Conservation (phyloP, 2,888 invertebrate species). For the Leptura quadrifasciata region DNA sequence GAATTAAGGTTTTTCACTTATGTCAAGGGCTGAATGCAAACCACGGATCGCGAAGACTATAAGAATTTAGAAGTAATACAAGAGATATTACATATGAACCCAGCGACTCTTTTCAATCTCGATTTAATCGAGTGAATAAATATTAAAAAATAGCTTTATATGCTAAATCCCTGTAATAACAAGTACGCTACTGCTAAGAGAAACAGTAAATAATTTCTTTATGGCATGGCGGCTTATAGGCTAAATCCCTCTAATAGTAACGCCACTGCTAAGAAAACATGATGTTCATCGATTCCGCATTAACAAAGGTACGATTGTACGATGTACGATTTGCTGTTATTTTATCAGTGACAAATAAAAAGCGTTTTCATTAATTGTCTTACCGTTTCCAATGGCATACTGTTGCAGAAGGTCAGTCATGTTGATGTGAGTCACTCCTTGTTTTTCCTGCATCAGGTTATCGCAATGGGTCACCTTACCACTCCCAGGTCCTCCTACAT, state of each 20-base stretch:
- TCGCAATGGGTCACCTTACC: conserved; percentile 99
- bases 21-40: too few relatives aligned
- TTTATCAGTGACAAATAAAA: conserved; percentile 27
- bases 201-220: too few relatives aligned
- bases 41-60: too few relatives aligned
- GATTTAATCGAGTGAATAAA: too few relatives aligned
- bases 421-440: conserved; percentile 90
- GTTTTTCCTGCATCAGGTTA: conserved; percentile 89
- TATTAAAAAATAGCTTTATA: too few relatives aligned
- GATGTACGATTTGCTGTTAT: not conserved
- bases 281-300: conserved; percentile 42
- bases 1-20: too few relatives aligned
- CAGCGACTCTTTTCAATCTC: too few relatives aligned
- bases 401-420: conserved; percentile 94
- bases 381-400: conserved; percentile 92
- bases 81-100: too few relatives aligned
- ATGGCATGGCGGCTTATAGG: not conserved
- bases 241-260: not conserved
- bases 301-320: not conserved
- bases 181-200: too few relatives aligned
- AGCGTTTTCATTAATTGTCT: conserved; percentile 61
- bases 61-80: too few relatives aligned
- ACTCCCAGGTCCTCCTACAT: conserved; percentile 93
- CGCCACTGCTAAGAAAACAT: conserved; percentile 31
- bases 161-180: too few relatives aligned